Evolutionary conservation across 2,888 invertebrate genomes (phyloP), one percentile per base, ranked within the genome.

Genomic region (Lampropteryx suffumata): DNA sequence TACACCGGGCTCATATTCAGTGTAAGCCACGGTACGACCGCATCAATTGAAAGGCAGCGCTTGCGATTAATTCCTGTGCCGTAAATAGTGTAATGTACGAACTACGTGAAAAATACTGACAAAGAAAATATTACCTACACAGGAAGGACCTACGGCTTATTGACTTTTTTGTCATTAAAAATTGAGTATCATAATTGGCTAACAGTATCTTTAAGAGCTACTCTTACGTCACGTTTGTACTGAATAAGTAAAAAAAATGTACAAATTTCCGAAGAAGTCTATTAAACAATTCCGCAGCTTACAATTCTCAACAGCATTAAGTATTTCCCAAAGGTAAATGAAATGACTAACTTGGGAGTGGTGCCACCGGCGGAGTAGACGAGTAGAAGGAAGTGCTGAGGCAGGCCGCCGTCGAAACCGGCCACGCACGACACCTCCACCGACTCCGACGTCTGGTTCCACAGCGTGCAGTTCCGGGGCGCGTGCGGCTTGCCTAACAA

Each of bases 361-460:
- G 65, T 45, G 29, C 76, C 81, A 51, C 77, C 77, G 1, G 75
- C 77, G 21, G 83, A 82, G 84, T 93, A 95, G 63, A 96, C 92
- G 86, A 97, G 96, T 61, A 97, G 92, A 44, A 96, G 91, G 90
- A 97, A 97, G 78, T 92, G 92, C 90, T 97, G 97, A 52, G 96
- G 96, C 69, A 97, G 92, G 60, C 97, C 97, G 52, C 97, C 97
- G 88, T 97, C 97, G 87, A 96, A 97, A 64, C 96, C 96, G 14
- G 96, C 91, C 71, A 94, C 92, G 81, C 97, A 97, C 69, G 93
- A 93, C 63, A 97, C 95, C 80, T 95, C 94, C 65, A 95, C 95
- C 54, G 95, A 95, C 67, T 94, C 95, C 69, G 94, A 94, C 10
- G 97, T 97, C 79, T 95, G 95, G 85, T 97, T 97, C 80, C 94